phyloP scores from a whole-genome alignment of 2,113 vertebrate genomes.

The Pseudorasbora parva region DNA sequence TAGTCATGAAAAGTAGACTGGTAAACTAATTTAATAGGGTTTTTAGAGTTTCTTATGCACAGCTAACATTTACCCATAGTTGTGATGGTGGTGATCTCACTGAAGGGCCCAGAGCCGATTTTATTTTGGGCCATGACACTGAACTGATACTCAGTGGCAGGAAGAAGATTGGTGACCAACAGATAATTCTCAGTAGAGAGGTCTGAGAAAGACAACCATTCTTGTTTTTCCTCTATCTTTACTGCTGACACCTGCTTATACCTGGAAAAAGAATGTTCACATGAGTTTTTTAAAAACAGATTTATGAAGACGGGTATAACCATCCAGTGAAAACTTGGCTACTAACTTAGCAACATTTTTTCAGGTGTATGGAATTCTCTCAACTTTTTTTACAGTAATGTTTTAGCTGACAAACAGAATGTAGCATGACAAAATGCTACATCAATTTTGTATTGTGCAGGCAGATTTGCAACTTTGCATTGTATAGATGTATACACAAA shows the following conservation, averaged over 20 bases:
- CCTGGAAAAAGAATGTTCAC: conserved; percentile 66
- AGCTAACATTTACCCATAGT: conserved; percentile 81
- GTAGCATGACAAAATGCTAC: neutral
- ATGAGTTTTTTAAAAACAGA: neutral
- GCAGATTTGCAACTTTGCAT: neutral
- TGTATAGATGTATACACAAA: neutral
- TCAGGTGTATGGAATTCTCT: neutral
- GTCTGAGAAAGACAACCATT: conserved; percentile 85
- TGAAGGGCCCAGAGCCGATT: conserved; percentile 91
- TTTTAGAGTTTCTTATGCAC: conserved; percentile 15
- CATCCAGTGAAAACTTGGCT: neutral
- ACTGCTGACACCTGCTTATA: conserved; percentile 75
- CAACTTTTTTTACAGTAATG: neutral
- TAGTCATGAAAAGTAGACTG: neutral
- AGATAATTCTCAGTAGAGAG: conserved; percentile 72
- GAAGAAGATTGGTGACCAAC: conserved; percentile 83
- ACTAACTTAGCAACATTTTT: neutral
- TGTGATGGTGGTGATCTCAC: conserved; percentile 78
- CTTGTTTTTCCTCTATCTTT: conserved; percentile 72
- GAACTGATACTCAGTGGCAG: conserved; percentile 87
- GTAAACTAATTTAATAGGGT: neutral
- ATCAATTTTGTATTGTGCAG: neutral
- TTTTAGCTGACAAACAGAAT: neutral
- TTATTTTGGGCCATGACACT: conserved; percentile 91
- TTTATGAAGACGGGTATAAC: no score